A percentile compares a stretch with the other conserved stretches of the same genome.
phyloP scores from a whole-genome alignment of 1,140 invertebrate genomes.

The Alviniconcha marisindica region DNA sequence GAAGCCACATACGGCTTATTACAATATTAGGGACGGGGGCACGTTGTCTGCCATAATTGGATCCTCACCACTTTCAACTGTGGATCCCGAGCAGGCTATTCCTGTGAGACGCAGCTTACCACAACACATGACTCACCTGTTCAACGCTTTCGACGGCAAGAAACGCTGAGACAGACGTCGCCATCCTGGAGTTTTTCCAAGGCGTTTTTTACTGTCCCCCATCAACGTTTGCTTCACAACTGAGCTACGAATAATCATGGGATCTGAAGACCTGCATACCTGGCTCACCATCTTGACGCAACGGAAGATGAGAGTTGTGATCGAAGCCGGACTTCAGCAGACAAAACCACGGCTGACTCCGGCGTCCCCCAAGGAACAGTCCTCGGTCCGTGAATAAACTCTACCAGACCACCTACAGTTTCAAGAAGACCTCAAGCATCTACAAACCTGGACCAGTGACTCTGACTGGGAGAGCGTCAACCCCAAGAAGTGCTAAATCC shows the following conservation, averaged over 20 bases:
- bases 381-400: neutral
- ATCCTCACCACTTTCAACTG: conserved; percentile 46
- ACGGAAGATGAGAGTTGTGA: conserved; percentile 35
- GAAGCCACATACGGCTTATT: conserved; percentile 32
- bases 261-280: neutral
- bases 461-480: conserved; percentile 54
- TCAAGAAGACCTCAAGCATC: conserved; percentile 50
- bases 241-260: conserved; percentile 15
- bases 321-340: conserved; percentile 34
- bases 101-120: conserved; percentile 41
- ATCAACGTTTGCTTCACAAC: conserved; percentile 36
- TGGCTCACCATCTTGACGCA: conserved; percentile 38
- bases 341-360: conserved; percentile 32
- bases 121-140: conserved; percentile 47
- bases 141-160: conserved; percentile 5
- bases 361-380: conserved; percentile 34
- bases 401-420: conserved; percentile 43
- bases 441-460: conserved; percentile 43
- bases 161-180: conserved; percentile 36
- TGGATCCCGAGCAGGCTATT: conserved; percentile 47
- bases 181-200: conserved; percentile 45
- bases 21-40: conserved; percentile 38
- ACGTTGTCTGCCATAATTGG: conserved; percentile 41
- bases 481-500: conserved; percentile 47
- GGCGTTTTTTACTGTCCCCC: conserved; percentile 46